Evolutionary conservation across 2,113 vertebrate species (phyloP).

Genomic region (Peromyscus polionotus): DNA sequence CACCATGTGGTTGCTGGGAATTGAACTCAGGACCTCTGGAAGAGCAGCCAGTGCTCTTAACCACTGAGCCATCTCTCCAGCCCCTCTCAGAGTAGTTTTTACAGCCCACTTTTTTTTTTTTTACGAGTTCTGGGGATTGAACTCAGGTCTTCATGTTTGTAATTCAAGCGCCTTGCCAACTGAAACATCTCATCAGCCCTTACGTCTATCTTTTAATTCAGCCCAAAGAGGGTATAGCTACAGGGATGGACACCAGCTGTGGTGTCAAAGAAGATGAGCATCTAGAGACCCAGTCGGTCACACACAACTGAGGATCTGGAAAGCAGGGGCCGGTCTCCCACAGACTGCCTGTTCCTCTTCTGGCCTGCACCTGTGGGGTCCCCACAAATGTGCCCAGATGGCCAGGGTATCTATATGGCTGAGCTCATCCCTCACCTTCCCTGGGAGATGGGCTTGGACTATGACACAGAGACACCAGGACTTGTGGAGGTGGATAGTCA

Average conservation of each 20-base stretch:
- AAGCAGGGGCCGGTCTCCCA: not conserved
- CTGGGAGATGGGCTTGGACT: not conserved
- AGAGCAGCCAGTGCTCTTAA: too few relatives aligned
- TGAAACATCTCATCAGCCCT: not conserved
- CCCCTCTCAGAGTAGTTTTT: not conserved
- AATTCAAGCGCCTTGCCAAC: not conserved
- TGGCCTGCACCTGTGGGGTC: not conserved
- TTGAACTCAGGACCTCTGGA: too few relatives aligned
- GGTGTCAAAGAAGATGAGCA: not conserved
- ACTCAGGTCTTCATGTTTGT: not conserved
- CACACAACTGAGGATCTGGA: not conserved
- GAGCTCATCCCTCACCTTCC: not conserved
- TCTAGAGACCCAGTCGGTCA: not conserved
- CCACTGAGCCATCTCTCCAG: too few relatives aligned
- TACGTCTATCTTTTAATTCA: not conserved
- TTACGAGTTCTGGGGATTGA: not conserved
- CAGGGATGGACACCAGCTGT: too few relatives aligned
- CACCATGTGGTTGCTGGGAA: too few relatives aligned
- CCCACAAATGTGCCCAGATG: not conserved
- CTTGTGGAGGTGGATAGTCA: rapidly evolving
- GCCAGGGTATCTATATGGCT: not conserved
- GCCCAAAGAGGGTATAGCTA: not conserved
- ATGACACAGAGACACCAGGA: not conserved
- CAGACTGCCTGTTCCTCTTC: not conserved
- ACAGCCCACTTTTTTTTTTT: not conserved